Percentiles rank a stretch among this genome's conserved stretches.
These are phyloP conservation scores for Smutsia gigantea DNA, from an alignment of 2,797 vertebrate genomes.

Conservation along the genomic window DNA sequence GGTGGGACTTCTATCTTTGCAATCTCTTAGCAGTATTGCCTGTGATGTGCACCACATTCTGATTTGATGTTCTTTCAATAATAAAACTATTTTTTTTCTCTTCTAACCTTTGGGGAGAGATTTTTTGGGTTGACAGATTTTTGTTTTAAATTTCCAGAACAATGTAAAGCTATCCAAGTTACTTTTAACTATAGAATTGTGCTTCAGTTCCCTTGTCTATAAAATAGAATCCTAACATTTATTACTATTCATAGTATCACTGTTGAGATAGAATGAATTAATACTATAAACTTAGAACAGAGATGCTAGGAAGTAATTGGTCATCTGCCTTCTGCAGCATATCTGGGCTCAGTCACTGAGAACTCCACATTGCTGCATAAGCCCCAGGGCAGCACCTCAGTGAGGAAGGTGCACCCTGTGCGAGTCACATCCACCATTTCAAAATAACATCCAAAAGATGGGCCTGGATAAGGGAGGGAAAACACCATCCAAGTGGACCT, in stretches of 20 bases:
- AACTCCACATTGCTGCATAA: slow-evolving; percentile 4
- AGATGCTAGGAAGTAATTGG: background rate
- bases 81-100: slow-evolving; percentile 36
- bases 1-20: background rate
- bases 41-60: background rate
- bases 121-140: background rate
- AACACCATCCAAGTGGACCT: background rate
- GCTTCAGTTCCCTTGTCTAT: background rate
- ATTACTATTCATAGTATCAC: background rate
- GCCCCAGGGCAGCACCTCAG: slow-evolving; percentile 50
- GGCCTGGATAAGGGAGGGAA: too few species aligned
- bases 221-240: slow-evolving; percentile 9
- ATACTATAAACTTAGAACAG: background rate
- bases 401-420: slow-evolving; percentile 14
- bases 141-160: background rate
- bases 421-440: background rate
- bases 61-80: background rate
- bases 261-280: background rate
- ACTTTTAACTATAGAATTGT: slow-evolving; percentile 38
- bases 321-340: background rate
- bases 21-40: background rate
- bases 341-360: background rate
- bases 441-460: too few species aligned
- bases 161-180: background rate
- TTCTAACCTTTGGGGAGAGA: background rate